Base-by-base conservation (phyloP, 2,113 vertebrate genomes). In the Chlorodrepanis virens region DNA sequence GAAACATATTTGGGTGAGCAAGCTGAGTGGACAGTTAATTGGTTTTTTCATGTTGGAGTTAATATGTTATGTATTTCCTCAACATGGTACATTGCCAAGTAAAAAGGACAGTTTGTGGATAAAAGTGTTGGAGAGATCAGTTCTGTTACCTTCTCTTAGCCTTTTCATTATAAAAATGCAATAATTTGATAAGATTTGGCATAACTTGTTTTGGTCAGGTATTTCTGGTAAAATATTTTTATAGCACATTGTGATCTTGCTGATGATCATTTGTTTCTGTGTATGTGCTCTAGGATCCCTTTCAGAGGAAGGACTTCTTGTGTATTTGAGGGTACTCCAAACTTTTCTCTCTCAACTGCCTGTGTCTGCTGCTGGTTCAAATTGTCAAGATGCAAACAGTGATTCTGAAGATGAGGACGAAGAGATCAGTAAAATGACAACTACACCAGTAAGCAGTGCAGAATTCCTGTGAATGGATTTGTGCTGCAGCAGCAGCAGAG, bases 401-500 rank as follows among this genome's bases (percentile, higher is more conserved):
- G 99, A 99, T 96, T 99, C 99, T 0, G 99, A 99, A 96, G 99
- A 99, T 7, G 99, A 99, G 29, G 98, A 98, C 35, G 98, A 99
- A 42, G 97, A 97, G 52, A 97, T 98, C 10, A 96, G 96, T 91
- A 98, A 98, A 76, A 98, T 97, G 59, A 77, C 92, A 25, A 82
- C 98, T 67, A 82, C 98, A 64, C 97, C 97, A 63, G 99, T 99
- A 97, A 96, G 98, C 52, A 63, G 25, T 74, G 39, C 31, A 57
- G 21, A 76, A 61, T 87, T 89, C 33, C n/a, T 87, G 24, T 40
- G 39, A 49, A 53, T 78, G 6, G 47, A 33, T 77, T 90, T 74
- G 8, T 67, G 18, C 49, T 83, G n/a, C 21, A 94, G 59, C 23
- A 94, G 45, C 20, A 83, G n/a, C 49, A 54, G 60, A 85, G 50